These are phyloP conservation scores for Abrostola triplasia DNA, from an alignment of 2,888 invertebrate species.

Conservation along the genomic window DNA sequence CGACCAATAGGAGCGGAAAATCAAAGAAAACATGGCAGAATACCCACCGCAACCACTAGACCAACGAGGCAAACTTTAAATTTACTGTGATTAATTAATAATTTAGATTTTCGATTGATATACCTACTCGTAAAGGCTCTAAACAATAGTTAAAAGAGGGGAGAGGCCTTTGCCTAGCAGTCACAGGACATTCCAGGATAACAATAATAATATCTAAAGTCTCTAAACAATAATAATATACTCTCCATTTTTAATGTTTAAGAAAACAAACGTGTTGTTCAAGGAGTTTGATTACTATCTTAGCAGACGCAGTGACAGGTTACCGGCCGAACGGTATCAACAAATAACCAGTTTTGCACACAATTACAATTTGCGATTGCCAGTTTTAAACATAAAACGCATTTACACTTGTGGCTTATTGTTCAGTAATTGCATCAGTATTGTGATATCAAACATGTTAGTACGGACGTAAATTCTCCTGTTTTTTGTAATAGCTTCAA, in stretches of 20 bases:
- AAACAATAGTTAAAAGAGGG: no score
- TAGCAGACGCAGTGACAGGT: conserved; percentile 5
- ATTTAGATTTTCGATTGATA: no score
- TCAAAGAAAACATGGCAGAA: no score
- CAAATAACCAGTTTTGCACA: conserved; percentile 32
- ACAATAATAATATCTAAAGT: no score
- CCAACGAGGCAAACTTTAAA: no score
- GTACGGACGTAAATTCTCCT: conserved; percentile 13
- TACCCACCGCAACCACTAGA: no score
- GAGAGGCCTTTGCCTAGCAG: no score
- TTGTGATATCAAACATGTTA: conserved; percentile 1
- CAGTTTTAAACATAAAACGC: conserved; percentile 20
- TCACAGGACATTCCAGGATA: no score
- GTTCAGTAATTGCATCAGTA: conserved; percentile 15
- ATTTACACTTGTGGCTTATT: conserved; percentile 26
- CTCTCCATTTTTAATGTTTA: not conserved
- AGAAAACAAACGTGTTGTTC: not conserved
- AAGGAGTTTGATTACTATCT: conserved; percentile 16
- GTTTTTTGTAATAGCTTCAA: conserved; percentile 24
- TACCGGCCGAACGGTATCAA: conserved; percentile 15
- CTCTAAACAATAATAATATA: not conserved
- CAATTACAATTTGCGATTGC: conserved; percentile 16
- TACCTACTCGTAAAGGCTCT: not conserved
- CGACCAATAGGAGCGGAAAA: no score
- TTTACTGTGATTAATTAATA: no score